Evolutionary conservation across 2,113 vertebrate genomes (phyloP), one percentile per base, ranked within the genome.

Genomic region (Lycocorax pyrrhopterus): DNA sequence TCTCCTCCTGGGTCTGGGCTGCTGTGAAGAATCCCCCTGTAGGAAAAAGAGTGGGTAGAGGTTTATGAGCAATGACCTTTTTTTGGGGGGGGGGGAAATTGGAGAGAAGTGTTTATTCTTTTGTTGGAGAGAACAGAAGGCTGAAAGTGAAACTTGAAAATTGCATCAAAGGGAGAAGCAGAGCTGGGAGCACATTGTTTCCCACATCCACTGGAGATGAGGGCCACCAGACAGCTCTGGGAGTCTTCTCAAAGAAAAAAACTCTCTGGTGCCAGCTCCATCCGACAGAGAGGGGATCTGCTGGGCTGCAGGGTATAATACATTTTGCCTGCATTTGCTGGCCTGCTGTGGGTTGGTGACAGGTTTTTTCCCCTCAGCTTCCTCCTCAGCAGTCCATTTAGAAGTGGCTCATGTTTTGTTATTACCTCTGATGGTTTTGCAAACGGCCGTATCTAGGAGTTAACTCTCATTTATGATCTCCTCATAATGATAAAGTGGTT

Each of bases 401-500:
- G 64, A 89, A 87, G 76, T 43, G 69, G 64, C 90, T 93, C 53
- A 6, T 64, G 20, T 86, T 92, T 94, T 92, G 88, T 90, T 84
- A 93, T 95, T 92, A 90, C 83, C 90, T 89, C 88, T 89, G 88
- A 92, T 82, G 92, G 76, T 73, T 71, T 51, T 87, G 88, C 73
- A 72, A 87, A 72, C 1, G 33, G 22, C 93, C 14, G 0, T 76
- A 58, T 86, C 90, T 89, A 15, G 0, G n/a, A 96, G 83, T 96
- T 95, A 92, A 90, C 72, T 93, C 88, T 78, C 96, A 72, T 96
- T 95, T 95, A 92, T 90, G 83, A 92, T 94, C 92, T 87, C 84
- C 94, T 96, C 88, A 47, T 83, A 85, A 96, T 94, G 91, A 93
- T 89, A 73, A 90, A 93, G 92, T 82, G 83, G 76, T 43, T 89